phyloP scores from a whole-genome alignment of 2,113 vertebrate genomes.

The Microtus montanus region DNA sequence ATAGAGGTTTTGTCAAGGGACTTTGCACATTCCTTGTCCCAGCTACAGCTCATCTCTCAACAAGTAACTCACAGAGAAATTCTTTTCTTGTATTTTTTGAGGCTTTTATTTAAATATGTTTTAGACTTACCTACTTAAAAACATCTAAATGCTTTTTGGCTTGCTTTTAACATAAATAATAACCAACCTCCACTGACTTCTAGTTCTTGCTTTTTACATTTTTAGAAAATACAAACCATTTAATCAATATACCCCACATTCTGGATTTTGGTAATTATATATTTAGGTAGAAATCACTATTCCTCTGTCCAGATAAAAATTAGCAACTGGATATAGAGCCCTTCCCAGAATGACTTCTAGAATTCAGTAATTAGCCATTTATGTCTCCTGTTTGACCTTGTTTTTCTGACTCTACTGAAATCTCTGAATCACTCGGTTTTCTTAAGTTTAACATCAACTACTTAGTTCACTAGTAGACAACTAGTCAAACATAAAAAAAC shows the following conservation, averaged over 20 bases:
- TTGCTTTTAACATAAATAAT: background rate
- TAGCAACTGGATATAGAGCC: background rate
- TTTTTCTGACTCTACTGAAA: background rate
- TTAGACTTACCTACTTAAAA: background rate
- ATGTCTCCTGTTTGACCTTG: background rate
- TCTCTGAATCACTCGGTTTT: background rate
- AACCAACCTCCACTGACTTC: background rate
- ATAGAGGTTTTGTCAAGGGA: background rate
- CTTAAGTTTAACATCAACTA: background rate
- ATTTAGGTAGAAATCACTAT: background rate
- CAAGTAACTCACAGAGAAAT: background rate
- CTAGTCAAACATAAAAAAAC: background rate
- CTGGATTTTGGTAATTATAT: background rate
- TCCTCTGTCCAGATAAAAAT: background rate
- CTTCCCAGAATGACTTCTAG: background rate
- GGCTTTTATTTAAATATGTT: background rate
- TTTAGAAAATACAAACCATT: background rate
- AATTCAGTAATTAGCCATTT: background rate
- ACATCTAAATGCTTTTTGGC: background rate
- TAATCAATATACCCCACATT: background rate
- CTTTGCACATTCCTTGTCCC: background rate
- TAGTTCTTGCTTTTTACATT: background rate
- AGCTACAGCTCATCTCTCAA: background rate
- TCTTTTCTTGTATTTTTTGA: background rate
- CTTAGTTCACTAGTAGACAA: background rate